Percentiles rank a stretch among this genome's conserved stretches.
These are phyloP conservation scores for Dryobota labecula DNA, from an alignment of 2,888 invertebrate genomes.

Conservation along the genomic window DNA sequence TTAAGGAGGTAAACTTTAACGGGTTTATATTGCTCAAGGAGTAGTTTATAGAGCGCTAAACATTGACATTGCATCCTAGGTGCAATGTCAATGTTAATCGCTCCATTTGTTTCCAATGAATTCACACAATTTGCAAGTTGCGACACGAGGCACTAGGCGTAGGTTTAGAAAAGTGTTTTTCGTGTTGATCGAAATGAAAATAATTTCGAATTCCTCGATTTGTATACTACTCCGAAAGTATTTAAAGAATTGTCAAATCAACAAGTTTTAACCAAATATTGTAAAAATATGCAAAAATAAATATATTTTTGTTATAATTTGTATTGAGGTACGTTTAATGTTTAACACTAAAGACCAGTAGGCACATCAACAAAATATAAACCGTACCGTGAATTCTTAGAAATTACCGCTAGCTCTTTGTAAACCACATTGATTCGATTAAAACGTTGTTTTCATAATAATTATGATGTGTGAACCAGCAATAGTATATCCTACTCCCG, in stretches of 20 bases:
- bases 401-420: conserved; percentile 27
- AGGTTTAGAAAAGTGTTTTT: conserved; percentile 2
- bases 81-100: too few species aligned
- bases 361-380: conserved; percentile 24
- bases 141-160: conserved; percentile 3
- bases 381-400: conserved; percentile 16
- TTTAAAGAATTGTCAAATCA: conserved; percentile 10
- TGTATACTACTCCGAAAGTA: conserved; percentile 14
- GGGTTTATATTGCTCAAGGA: conserved; percentile 17
- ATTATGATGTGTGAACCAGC: conserved; percentile 19
- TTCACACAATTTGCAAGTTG: conserved; percentile 1
- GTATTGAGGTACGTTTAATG: conserved; percentile 22
- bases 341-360: conserved; percentile 26
- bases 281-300: conserved; percentile 37
- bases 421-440: conserved; percentile 1
- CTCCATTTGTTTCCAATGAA: conserved; percentile 10
- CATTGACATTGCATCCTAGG: too few species aligned
- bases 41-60: conserved; percentile 21
- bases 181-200: conserved; percentile 1
- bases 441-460: background rate
- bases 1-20: background rate
- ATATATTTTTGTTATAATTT: conserved; percentile 25
- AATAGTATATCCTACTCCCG: conserved; percentile 10
- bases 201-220: conserved; percentile 8
- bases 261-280: conserved; percentile 3